phyloP scores from a whole-genome alignment of 1,140 invertebrate species.

The Bicyclus anynana region DNA sequence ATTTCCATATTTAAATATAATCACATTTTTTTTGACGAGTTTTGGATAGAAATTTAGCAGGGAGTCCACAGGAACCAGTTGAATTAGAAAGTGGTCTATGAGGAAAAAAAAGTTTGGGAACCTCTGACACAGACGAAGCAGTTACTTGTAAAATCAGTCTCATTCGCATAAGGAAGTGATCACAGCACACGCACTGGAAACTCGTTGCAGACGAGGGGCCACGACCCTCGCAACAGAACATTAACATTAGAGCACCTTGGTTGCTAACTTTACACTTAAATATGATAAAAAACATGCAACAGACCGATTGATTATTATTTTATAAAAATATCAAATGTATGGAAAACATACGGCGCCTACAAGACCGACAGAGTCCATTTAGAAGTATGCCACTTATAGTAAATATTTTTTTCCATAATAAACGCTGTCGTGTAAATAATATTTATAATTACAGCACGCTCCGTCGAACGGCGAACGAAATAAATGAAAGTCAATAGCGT shows the following conservation, averaged over 20 bases:
- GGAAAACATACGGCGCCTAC: conserved; percentile 46
- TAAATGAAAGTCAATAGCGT: conserved; percentile 46
- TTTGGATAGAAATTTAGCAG: no score
- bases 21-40: no score
- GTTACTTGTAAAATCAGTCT: conserved; percentile 75
- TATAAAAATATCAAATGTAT: conserved; percentile 61
- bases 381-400: conserved; percentile 52
- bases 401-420: conserved; percentile 39
- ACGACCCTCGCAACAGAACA: conserved; percentile 62
- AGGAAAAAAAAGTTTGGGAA: no score
- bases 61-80: no score
- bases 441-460: conserved; percentile 16
- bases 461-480: conserved; percentile 39
- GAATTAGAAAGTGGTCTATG: no score
- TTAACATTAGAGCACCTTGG: conserved; percentile 72
- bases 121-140: conserved; percentile 61
- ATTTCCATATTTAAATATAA: no score
- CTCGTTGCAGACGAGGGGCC: conserved; percentile 71
- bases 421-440: conserved; percentile 25
- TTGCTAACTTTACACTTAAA: conserved; percentile 70
- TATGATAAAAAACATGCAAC: conserved; percentile 61
- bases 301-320: conserved; percentile 48
- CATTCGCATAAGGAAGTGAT: conserved; percentile 77
- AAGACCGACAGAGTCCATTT: conserved; percentile 18
- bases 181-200: conserved; percentile 76